Conservation (phyloP, 2,888 invertebrate species). For the Stenodema calcarata region DNA sequence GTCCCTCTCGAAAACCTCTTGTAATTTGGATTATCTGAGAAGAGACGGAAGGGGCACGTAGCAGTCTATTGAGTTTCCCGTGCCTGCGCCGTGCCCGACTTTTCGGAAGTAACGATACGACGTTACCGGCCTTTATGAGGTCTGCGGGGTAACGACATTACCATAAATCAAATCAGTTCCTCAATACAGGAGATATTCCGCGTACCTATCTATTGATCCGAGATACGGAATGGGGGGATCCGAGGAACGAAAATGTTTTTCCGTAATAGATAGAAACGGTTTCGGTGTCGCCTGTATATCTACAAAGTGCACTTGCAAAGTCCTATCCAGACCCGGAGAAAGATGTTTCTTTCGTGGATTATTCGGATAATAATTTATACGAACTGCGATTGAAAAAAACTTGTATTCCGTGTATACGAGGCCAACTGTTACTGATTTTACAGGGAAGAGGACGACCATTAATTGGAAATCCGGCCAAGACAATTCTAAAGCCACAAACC, state of each 20-base stretch:
- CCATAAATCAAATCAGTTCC: constrained; percentile 26
- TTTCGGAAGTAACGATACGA: constrained; percentile 39
- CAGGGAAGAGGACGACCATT: too few relatives aligned
- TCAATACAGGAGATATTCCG: not conserved
- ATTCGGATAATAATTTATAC: too few relatives aligned
- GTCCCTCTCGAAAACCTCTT: constrained; percentile 8
- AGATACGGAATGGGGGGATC: not conserved
- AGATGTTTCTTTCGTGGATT: too few relatives aligned
- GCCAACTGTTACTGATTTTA: too few relatives aligned
- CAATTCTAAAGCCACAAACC: too few relatives aligned
- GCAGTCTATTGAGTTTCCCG: constrained; percentile 28
- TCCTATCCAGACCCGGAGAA: too few relatives aligned
- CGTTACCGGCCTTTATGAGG: constrained; percentile 40
- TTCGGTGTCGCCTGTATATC: not conserved
- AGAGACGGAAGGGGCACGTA: constrained; percentile 1
- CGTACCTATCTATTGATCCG: not conserved
- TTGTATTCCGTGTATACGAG: too few relatives aligned
- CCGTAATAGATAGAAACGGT: not conserved
- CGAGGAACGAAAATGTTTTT: not conserved
- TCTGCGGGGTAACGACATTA: constrained; percentile 32
- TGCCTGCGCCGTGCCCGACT: not conserved
- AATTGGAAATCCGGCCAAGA: too few relatives aligned
- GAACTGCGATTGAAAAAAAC: too few relatives aligned
- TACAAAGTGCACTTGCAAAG: not conserved
- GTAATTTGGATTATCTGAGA: constrained; percentile 19